Evolutionary conservation across 2,113 vertebrate species (phyloP).

Genomic region (Illadopsis cleaveri): DNA sequence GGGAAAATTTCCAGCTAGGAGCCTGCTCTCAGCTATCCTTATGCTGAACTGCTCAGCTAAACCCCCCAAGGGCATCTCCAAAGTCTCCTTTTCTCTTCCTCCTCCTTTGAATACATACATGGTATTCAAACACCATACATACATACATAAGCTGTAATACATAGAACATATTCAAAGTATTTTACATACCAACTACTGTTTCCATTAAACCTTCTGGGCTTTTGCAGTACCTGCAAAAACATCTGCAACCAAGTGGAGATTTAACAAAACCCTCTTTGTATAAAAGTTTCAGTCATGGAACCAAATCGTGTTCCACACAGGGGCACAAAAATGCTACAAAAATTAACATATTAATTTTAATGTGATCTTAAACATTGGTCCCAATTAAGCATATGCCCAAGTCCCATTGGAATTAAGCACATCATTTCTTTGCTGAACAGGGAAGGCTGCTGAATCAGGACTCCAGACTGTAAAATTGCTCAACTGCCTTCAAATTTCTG

Average conservation of each 20-base stretch:
- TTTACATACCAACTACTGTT: background rate
- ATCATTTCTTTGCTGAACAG: slow-evolving; percentile 47
- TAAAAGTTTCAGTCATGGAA: background rate
- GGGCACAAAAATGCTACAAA: background rate
- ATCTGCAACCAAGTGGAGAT: background rate
- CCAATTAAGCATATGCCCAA: slow-evolving; percentile 42
- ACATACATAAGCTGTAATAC: background rate
- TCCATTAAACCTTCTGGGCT: background rate
- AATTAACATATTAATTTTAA: slow-evolving; percentile 62
- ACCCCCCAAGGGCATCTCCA: background rate
- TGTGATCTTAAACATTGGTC: slow-evolving; percentile 47
- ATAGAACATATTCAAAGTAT: background rate
- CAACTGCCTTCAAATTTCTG: slow-evolving; percentile 68
- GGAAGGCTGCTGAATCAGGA: slow-evolving; percentile 67
- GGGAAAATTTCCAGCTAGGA: background rate
- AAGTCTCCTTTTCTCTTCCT: slow-evolving; percentile 12
- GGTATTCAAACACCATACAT: background rate
- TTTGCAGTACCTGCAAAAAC: background rate
- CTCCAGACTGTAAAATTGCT: slow-evolving; percentile 66
- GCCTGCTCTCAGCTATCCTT: background rate
- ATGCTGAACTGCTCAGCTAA: background rate
- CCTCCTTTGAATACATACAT: background rate
- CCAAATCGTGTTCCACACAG: background rate
- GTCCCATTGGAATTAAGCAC: slow-evolving; percentile 54
- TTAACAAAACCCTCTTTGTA: background rate